Evolutionary conservation across 2,113 vertebrate species (phyloP), one percentile per base, ranked within the genome.

Genomic region (Epinephelus cyanopodus): DNA sequence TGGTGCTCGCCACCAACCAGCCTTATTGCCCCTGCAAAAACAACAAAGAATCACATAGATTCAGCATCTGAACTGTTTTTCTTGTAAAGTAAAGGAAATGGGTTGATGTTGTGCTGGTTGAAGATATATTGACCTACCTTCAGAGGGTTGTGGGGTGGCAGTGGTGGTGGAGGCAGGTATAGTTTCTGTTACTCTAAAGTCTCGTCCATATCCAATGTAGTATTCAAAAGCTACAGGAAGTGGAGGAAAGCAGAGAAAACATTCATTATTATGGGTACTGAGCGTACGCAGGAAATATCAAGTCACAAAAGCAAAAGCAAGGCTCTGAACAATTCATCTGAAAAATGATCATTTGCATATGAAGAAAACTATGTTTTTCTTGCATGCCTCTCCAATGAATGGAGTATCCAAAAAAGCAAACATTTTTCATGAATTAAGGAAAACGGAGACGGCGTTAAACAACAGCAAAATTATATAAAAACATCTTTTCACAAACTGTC

Each of bases 1-100:
- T 56, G 93, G 85, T 98, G 95, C 90, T 93, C 92, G 77, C 98
- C 98, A 0, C 91, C 96, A 74, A 92, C 95, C 82, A 99, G 93
- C 61, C 97, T 96, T 78, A 98, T 27, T 47, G 90, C 86, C 1
- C 97, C 98, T 99, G 62, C 21, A 64, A 33, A 69, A 73, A 68
- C 5, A 63, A 42, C 70, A 14, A 37, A 39, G 9, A 48, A 0
- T 54, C 13, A 42, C 15, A 17, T 6, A 17, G 27, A 64, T 19
- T 45, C 48, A n/a, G 14, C 8, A 8, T 45, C 42, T 45, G 42
- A 45, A 7, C 33, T 37, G 33, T 37, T 37, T 37, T 37, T n/a
- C n/a, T 6, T 6, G 33, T 29, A 37, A 37, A 37, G 6, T 6
- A 37, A 37, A 8, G 6, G 9, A 58, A 57, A 48, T 19, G 2